phyloP scores from a whole-genome alignment of 2,888 invertebrate species.

The Drosophila neotestacea region DNA sequence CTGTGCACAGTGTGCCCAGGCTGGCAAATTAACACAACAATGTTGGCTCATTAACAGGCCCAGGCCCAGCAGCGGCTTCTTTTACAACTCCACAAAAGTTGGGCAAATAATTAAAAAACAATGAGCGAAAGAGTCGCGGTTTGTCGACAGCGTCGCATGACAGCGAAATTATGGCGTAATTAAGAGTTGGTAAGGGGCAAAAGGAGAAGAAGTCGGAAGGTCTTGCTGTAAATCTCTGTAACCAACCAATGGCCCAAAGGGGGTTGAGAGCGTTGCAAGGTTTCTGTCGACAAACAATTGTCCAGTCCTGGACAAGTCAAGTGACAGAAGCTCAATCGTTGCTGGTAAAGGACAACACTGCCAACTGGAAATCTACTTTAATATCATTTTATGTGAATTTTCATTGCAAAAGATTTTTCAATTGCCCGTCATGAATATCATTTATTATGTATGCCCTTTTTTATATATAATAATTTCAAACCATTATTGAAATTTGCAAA shows the following conservation, averaged over 20 bases:
- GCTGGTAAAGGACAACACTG: conserved; percentile 3
- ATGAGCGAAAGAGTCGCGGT: conserved; percentile 54
- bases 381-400: conserved; percentile 49
- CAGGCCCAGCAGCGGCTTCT: conserved; percentile 52
- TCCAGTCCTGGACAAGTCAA: conserved; percentile 53
- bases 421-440: conserved; percentile 50
- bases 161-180: conserved; percentile 73
- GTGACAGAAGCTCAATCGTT: conserved; percentile 46
- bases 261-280: not conserved
- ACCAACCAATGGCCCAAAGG: conserved; percentile 51
- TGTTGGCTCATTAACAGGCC: conserved; percentile 82
- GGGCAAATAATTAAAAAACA: conserved; percentile 77
- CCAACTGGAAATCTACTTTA: conserved; percentile 45
- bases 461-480: conserved; percentile 8
- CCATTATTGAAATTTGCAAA: conserved; percentile 54
- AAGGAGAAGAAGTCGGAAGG: not conserved
- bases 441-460: conserved; percentile 67
- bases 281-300: conserved; percentile 55
- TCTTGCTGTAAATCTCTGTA: conserved; percentile 67
- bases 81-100: conserved; percentile 73
- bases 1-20: conserved; percentile 41
- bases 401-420: conserved; percentile 49
- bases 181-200: conserved; percentile 49
- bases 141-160: conserved; percentile 44
- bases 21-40: conserved; percentile 83